Base-by-base conservation (phyloP, 30 jellyfish, hydroid and myxozoan genomes). In the Turritopsis dohrnii region DNA sequence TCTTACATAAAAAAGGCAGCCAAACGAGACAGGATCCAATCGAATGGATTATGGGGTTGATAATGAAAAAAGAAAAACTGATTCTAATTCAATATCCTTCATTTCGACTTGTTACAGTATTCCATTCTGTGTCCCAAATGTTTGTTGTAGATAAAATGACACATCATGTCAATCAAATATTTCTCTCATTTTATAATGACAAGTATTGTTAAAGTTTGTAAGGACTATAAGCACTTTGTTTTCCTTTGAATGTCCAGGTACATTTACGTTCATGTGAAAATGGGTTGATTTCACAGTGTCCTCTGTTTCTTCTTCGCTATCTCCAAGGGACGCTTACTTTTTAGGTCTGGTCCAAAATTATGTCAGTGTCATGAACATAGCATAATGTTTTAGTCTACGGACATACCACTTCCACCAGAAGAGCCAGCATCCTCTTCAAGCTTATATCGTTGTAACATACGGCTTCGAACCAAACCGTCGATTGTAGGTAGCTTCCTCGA, bases 341-440 rank as follows among this genome's bases (percentile, higher is more conserved):
- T 41, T 41, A 41, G 60, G 60, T 13, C 13, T 3, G 60, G 60
- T 41, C 60, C 60, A 41, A 41, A 41, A 5, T 13, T 41, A 41
- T 41, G 60, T 41, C 60, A 3, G 60, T 41, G 60, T 41, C 5
- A 13, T 41, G 60, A 3, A 41, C 60, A 13, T 41, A 41, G 60
- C 22, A 8, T 19, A 27, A 16, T 8, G 16, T 7, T 80, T 30
- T 80, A 80, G 66, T 80, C 87, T 20, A 80, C 87, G 7, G 87
- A 80, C 75, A 80, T 80, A 1, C 93, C 98, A 54, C 98, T 95
- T 30, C 97, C 86, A 21, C 96, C 98, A 29, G 98, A 93, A 71
- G 98, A 93, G 0, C 98, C 96, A 84, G 53, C 65, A 25, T 88
- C 98, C 23, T 93, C 98, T 83, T 93, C 96, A 28, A 93, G 81